Percentiles rank a stretch among this genome's conserved stretches.
phyloP scores from a whole-genome alignment of 2,113 vertebrate species.

The Eublepharis macularius region DNA sequence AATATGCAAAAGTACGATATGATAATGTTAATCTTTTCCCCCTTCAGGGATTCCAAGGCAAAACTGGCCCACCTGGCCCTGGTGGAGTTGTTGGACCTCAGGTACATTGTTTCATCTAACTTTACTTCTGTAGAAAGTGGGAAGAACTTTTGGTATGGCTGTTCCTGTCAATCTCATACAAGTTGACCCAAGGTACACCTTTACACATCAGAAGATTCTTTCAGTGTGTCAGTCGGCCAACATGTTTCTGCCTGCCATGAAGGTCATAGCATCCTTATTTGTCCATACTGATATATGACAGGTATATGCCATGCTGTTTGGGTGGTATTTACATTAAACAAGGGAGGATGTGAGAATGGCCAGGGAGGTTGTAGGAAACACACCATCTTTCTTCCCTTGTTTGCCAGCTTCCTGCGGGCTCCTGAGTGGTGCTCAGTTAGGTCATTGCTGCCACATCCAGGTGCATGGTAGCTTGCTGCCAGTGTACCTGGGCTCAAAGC shows the following conservation, averaged over 20 bases:
- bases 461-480: no score
- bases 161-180: background rate
- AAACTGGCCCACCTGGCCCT: constrained; percentile 96
- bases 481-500: no score
- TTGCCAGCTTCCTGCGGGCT: no score
- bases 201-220: background rate
- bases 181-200: background rate
- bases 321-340: no score
- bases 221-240: background rate
- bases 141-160: background rate
- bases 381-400: no score
- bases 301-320: no score
- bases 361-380: no score
- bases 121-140: background rate
- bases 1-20: background rate
- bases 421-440: no score
- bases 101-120: constrained; percentile 71
- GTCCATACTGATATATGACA: no score
- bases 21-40: constrained; percentile 36
- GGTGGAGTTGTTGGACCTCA: constrained; percentile 97
- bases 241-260: background rate
- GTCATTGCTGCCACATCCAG: no score
- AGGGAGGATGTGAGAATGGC: no score
- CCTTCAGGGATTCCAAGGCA: constrained; percentile 97
- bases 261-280: no score